Evolutionary conservation across 1,140 invertebrate species (phyloP).

Genomic region (Panagrolaimus sp.): DNA sequence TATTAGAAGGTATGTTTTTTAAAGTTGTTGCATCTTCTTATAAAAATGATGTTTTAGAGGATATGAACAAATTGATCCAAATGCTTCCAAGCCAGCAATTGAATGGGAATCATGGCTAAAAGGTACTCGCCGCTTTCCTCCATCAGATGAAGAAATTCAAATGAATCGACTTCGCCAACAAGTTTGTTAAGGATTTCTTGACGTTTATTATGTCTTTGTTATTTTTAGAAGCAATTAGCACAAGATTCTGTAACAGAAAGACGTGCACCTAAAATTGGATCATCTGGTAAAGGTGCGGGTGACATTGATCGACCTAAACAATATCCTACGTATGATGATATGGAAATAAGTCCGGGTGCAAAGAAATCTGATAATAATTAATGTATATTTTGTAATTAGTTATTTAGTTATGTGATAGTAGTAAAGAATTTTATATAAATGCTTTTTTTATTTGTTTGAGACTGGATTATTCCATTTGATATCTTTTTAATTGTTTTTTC

Average conservation of each 20-base stretch:
- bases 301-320: slow-evolving; percentile 34
- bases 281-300: slow-evolving; percentile 34
- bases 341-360: slow-evolving; percentile 36
- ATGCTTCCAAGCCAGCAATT: slow-evolving; percentile 24
- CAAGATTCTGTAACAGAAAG: slow-evolving; percentile 38
- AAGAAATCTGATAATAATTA: slow-evolving; percentile 1
- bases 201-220: background rate
- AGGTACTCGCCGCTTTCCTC: slow-evolving; percentile 44
- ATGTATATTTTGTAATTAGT: slow-evolving; percentile 3
- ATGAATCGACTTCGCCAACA: slow-evolving; percentile 42
- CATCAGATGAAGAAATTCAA: slow-evolving; percentile 39
- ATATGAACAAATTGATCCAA: slow-evolving; percentile 26
- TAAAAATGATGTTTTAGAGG: slow-evolving; percentile 28
- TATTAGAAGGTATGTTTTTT: slow-evolving; percentile 25
- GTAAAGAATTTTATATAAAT: background rate
- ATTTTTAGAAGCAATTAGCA: slow-evolving; percentile 33
- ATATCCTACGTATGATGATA: slow-evolving; percentile 40
- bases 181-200: slow-evolving; percentile 17
- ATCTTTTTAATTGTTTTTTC: too few species aligned
- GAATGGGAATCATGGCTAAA: slow-evolving; percentile 48
- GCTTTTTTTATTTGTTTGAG: background rate
- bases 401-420: background rate
- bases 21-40: background rate
- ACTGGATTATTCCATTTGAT: too few species aligned
- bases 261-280: slow-evolving; percentile 34